Conservation (phyloP, 2,113 vertebrate species). For the Corapipo altera region DNA sequence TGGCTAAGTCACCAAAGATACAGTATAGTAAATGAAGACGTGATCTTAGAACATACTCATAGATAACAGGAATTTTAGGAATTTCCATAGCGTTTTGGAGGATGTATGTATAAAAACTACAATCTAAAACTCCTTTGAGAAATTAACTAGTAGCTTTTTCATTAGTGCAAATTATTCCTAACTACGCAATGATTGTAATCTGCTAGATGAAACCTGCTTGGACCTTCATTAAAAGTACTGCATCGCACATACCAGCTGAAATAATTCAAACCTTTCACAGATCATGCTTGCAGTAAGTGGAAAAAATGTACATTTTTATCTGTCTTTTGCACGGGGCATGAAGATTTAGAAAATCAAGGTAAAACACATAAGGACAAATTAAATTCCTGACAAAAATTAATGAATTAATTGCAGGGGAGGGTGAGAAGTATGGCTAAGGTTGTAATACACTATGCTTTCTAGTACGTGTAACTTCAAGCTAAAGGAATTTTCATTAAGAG, state of each 20-base stretch:
- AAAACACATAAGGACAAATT: background rate
- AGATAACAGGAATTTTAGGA: background rate
- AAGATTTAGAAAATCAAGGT: background rate
- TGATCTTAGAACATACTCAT: background rate
- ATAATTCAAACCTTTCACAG: background rate
- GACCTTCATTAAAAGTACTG: background rate
- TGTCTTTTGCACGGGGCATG: background rate
- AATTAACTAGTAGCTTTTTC: background rate
- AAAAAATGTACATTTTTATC: background rate
- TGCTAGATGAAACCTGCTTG: background rate
- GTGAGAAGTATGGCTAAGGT: background rate
- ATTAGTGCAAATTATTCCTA: background rate
- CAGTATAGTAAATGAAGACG: background rate
- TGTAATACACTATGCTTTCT: background rate
- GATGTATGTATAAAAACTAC: background rate
- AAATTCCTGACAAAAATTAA: background rate
- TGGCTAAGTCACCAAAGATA: background rate
- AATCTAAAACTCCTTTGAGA: background rate
- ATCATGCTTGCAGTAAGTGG: background rate
- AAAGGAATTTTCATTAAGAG: background rate
- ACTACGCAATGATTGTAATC: background rate
- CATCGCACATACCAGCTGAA: background rate
- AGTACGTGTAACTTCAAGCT: background rate
- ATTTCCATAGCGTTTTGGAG: background rate
- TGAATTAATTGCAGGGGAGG: background rate